Percentiles rank a stretch among this genome's conserved stretches.
Evolutionary conservation across 2,797 vertebrate genomes (phyloP).

Genomic region (Sebastes aleutianus): DNA sequence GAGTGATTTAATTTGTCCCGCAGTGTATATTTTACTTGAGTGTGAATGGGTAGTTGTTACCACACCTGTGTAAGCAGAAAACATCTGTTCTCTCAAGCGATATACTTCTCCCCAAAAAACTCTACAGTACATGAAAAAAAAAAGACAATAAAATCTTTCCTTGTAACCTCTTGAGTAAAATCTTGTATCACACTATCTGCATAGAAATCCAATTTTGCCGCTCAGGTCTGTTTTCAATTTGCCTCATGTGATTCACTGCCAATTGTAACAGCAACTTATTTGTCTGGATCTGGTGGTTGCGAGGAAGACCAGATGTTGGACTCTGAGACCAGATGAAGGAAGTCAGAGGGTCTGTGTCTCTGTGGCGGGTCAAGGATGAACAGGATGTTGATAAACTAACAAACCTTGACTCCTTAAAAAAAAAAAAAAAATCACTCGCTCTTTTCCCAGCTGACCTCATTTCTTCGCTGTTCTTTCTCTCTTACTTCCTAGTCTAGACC

Average conservation of each 20-base stretch:
- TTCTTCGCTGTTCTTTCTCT: not conserved
- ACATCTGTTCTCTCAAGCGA: not conserved
- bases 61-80: conserved; percentile 4
- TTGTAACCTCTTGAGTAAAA: conserved; percentile 1
- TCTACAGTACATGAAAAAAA: not conserved
- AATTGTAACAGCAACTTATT: conserved; percentile 55
- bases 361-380: conserved; percentile 59
- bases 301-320: conserved; percentile 64
- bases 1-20: conserved; percentile 23
- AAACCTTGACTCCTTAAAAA: conserved; percentile 38
- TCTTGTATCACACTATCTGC: conserved; percentile 14
- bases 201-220: conserved; percentile 4
- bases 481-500: not conserved
- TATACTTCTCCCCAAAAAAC: not conserved
- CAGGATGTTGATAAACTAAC: conserved; percentile 70
- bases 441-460: conserved; percentile 1
- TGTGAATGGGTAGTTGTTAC: not conserved
- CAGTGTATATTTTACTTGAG: not conserved
- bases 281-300: conserved; percentile 44
- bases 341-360: conserved; percentile 42
- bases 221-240: conserved; percentile 52
- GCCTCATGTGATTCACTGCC: conserved; percentile 43
- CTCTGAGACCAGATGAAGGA: conserved; percentile 50
- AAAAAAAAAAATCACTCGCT: not conserved
- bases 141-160: not conserved